These are phyloP conservation scores for Hyles euphorbiae DNA, from an alignment of 1,140 invertebrate species.

Conservation along the genomic window DNA sequence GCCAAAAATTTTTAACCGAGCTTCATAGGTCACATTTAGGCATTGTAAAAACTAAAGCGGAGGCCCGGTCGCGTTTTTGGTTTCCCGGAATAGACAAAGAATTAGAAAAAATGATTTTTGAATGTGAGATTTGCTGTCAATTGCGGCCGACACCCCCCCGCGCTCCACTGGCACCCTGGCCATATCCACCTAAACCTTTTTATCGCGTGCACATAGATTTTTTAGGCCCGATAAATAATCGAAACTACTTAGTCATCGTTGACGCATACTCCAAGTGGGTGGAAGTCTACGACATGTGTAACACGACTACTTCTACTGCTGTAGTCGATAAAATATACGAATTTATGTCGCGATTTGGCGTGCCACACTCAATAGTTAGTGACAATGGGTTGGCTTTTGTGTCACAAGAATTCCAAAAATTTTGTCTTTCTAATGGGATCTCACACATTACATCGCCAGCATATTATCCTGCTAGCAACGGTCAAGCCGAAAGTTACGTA, in stretches of 20 bases:
- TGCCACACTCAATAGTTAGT: slow-evolving; percentile 20
- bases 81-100: slow-evolving; percentile 65
- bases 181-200: slow-evolving; percentile 28
- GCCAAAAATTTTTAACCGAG: neutral
- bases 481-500: too few relatives aligned
- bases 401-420: slow-evolving; percentile 20
- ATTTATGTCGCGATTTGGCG: slow-evolving; percentile 21
- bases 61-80: slow-evolving; percentile 36
- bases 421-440: slow-evolving; percentile 23
- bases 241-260: slow-evolving; percentile 30
- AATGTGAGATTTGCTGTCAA: slow-evolving; percentile 7
- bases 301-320: slow-evolving; percentile 7
- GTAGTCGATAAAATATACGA: too few relatives aligned
- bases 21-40: slow-evolving; percentile 8
- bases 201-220: slow-evolving; percentile 43
- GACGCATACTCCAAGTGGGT: slow-evolving; percentile 24
- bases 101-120: slow-evolving; percentile 36
- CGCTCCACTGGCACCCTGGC: slow-evolving; percentile 19
- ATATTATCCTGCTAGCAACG: too few relatives aligned
- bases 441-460: slow-evolving; percentile 13
- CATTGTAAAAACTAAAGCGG: slow-evolving; percentile 1
- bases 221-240: slow-evolving; percentile 32
- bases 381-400: slow-evolving; percentile 26
- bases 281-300: slow-evolving; percentile 24
- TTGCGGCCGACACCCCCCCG: slow-evolving; percentile 9